These are phyloP conservation scores for Sycophila sp. DNA, from an alignment of 1,140 invertebrate species.

Conservation along the genomic window DNA sequence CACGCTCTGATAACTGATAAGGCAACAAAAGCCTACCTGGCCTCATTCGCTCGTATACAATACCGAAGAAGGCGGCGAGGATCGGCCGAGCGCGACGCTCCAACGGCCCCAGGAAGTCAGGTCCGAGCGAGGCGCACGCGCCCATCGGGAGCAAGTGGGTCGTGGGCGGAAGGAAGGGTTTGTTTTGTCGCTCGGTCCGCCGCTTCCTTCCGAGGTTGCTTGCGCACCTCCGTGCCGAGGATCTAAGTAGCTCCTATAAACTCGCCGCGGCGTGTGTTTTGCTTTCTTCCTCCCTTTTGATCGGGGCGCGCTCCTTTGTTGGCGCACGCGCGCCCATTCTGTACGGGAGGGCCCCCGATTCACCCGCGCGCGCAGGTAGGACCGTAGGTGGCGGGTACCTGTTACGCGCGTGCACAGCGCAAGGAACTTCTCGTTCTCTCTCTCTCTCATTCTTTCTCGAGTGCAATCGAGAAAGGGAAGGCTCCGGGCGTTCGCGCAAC, in stretches of 20 bases:
- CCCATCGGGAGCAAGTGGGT: too few relatives aligned
- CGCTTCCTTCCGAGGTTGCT: not conserved
- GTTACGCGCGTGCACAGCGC: slow-evolving; percentile 1
- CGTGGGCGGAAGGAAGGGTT: slow-evolving; percentile 19
- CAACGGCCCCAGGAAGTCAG: slow-evolving; percentile 16
- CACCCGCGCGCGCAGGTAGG: not conserved
- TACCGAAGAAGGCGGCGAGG: too few relatives aligned
- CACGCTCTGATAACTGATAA: too few relatives aligned
- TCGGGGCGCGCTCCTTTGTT: slow-evolving; percentile 3
- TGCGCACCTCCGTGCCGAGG: not conserved
- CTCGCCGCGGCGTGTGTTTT: slow-evolving; percentile 14
- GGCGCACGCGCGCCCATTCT: not conserved
- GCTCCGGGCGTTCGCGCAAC: slow-evolving; percentile 25
- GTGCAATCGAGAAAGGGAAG: not conserved
- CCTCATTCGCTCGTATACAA: too few relatives aligned
- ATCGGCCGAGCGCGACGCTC: too few relatives aligned
- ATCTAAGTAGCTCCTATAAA: not conserved
- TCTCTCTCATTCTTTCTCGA: not conserved
- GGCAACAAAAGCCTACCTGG: too few relatives aligned
- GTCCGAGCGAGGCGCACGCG: too few relatives aligned
- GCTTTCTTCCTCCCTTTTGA: slow-evolving; percentile 18
- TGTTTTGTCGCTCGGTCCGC: not conserved
- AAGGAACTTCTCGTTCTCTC: not conserved
- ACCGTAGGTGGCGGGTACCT: slow-evolving; percentile 30
- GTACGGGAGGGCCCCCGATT: not conserved